These are phyloP conservation scores for Deilephila elpenor DNA, from an alignment of 2,888 invertebrate species.

Conservation along the genomic window DNA sequence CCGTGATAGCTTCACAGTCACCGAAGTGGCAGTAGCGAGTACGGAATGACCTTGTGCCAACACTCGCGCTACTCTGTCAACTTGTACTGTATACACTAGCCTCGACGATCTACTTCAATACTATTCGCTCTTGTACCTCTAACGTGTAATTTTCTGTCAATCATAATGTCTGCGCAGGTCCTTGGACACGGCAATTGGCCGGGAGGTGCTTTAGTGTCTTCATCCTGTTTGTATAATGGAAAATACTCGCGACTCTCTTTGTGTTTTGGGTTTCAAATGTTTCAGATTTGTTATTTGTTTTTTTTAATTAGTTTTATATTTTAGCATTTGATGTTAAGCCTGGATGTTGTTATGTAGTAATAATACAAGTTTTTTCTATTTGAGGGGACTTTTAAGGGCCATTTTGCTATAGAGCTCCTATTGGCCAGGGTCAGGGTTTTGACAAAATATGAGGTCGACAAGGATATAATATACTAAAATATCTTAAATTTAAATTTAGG, in stretches of 20 bases:
- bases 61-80: slow-evolving; percentile 27
- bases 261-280: neutral
- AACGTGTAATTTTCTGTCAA: slow-evolving; percentile 23
- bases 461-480: too few relatives aligned
- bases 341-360: too few relatives aligned
- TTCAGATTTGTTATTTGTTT: neutral
- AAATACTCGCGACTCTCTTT: neutral
- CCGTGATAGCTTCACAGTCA: slow-evolving; percentile 8
- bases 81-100: slow-evolving; percentile 1
- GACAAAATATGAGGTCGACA: too few relatives aligned
- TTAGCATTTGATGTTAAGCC: too few relatives aligned
- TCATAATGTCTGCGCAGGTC: slow-evolving; percentile 11
- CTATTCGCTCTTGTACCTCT: slow-evolving; percentile 9
- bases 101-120: slow-evolving; percentile 26
- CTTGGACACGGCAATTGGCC: neutral
- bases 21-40: slow-evolving; percentile 10
- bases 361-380: too few relatives aligned
- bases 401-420: too few relatives aligned
- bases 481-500: too few relatives aligned
- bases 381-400: too few relatives aligned
- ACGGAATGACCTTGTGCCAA: slow-evolving; percentile 27
- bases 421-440: too few relatives aligned
- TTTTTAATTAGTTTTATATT: too few relatives aligned
- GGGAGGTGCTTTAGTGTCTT: neutral
- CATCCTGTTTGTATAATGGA: slow-evolving; percentile 7